Percentiles rank a stretch among this genome's conserved stretches.
Conservation (phyloP, 2,888 invertebrate genomes). For the Helicoverpa assulta region DNA sequence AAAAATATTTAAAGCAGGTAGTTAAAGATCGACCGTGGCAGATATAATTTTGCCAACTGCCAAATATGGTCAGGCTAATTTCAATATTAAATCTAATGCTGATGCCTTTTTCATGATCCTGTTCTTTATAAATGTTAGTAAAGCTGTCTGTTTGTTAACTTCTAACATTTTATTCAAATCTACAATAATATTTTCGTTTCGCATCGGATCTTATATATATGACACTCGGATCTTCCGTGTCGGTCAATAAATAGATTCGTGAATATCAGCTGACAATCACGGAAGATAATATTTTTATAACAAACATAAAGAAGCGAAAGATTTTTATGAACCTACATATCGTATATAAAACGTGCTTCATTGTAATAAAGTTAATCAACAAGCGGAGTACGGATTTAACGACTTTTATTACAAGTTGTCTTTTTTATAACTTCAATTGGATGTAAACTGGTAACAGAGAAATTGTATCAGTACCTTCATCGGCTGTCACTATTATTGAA, state of each 20-base stretch:
- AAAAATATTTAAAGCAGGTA: conserved; percentile 1
- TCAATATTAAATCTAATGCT: not conserved
- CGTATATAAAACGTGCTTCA: not conserved
- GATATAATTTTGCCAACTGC: not conserved
- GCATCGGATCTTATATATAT: conserved; percentile 23
- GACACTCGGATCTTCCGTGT: conserved; percentile 37
- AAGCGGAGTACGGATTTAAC: not conserved
- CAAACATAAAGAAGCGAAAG: not conserved
- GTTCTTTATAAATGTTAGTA: not conserved
- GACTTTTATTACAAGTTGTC: not conserved
- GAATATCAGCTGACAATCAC: conserved; percentile 8
- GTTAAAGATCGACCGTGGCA: not conserved
- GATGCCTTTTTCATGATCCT: not conserved
- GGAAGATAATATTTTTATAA: not conserved
- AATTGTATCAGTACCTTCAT: not conserved
- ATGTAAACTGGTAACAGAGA: not conserved
- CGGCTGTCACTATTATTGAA: not conserved
- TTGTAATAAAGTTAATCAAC: not conserved
- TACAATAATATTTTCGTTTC: conserved; percentile 17
- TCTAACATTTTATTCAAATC: not conserved
- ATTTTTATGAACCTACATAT: not conserved
- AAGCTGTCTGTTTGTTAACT: conserved; percentile 13
- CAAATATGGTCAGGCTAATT: not conserved
- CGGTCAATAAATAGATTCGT: conserved; percentile 29
- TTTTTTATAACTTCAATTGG: not conserved